A percentile compares a stretch with the other conserved stretches of the same genome.
These are phyloP conservation scores for Crocodylus rhombifer DNA, from an alignment of 2,797 vertebrate species.

Conservation along the genomic window DNA sequence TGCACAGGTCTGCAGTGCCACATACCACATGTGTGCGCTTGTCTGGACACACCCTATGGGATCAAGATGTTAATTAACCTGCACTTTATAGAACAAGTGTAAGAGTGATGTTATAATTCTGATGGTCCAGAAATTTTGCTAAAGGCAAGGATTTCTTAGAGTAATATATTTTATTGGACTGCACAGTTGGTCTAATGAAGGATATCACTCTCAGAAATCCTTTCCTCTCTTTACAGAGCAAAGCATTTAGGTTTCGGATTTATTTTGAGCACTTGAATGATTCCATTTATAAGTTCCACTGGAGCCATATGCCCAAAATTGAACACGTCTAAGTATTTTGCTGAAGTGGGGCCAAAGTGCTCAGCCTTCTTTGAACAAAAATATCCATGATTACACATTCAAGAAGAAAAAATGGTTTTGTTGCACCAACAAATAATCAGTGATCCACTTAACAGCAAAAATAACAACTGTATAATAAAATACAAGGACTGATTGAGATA, in stretches of 20 bases:
- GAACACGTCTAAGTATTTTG: background rate
- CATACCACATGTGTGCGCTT: no score
- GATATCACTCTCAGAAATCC: no score
- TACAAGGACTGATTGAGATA: constrained; percentile 28
- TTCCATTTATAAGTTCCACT: background rate
- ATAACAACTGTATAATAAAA: background rate
- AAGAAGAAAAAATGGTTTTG: background rate
- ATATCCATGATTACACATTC: constrained; percentile 23
- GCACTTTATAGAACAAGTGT: no score
- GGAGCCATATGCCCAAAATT: constrained; percentile 14
- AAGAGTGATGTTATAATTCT: no score
- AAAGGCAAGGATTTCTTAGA: no score
- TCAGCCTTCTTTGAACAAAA: constrained; percentile 40
- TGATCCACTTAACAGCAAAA: constrained; percentile 24
- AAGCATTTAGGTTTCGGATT: background rate
- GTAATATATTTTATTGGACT: no score
- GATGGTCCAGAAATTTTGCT: background rate
- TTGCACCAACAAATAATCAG: constrained; percentile 16
- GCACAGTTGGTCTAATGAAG: no score
- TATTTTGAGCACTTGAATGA: constrained; percentile 22
- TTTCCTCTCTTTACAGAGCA: background rate
- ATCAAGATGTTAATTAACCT: no score
- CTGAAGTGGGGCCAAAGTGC: background rate
- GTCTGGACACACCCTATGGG: no score
- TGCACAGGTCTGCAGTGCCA: no score